A percentile compares a stretch with the other conserved stretches of the same genome.
phyloP scores from a whole-genome alignment of 2,113 vertebrate species.

The Engystomops pustulosus region DNA sequence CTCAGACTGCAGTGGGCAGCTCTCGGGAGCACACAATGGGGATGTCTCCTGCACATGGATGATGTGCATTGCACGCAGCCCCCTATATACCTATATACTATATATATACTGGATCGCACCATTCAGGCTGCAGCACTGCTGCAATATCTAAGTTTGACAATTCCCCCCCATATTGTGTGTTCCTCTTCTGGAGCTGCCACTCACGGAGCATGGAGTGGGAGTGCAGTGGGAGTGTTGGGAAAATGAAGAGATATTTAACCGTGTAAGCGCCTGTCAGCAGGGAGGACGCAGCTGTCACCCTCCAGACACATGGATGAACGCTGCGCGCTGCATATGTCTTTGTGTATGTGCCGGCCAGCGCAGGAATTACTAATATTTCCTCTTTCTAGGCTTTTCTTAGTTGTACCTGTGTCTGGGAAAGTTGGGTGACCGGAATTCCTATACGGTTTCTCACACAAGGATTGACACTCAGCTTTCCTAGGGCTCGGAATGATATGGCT shows the following conservation, averaged over 20 bases:
- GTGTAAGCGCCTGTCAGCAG: not conserved
- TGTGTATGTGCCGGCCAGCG: not conserved
- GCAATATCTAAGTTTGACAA: conserved; percentile 10
- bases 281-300: not conserved
- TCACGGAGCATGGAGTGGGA: conserved; percentile 24
- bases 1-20: conserved; percentile 45
- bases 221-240: conserved; percentile 24
- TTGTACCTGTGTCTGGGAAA: not conserved
- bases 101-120: not conserved
- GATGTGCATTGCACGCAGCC: not conserved
- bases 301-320: not conserved
- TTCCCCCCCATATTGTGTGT: conserved; percentile 29
- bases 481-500: too few relatives aligned
- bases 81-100: not conserved
- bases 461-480: too few relatives aligned
- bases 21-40: conserved; percentile 31
- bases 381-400: not conserved
- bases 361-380: not conserved
- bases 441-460: not conserved
- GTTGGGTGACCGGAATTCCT: not conserved
- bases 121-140: not conserved
- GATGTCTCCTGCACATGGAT: conserved; percentile 9
- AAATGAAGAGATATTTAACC: conserved; percentile 37
- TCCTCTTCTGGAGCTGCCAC: conserved; percentile 24
- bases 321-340: not conserved